Conservation (phyloP, 1,140 invertebrate species). For the Lordiphosa collinella region DNA sequence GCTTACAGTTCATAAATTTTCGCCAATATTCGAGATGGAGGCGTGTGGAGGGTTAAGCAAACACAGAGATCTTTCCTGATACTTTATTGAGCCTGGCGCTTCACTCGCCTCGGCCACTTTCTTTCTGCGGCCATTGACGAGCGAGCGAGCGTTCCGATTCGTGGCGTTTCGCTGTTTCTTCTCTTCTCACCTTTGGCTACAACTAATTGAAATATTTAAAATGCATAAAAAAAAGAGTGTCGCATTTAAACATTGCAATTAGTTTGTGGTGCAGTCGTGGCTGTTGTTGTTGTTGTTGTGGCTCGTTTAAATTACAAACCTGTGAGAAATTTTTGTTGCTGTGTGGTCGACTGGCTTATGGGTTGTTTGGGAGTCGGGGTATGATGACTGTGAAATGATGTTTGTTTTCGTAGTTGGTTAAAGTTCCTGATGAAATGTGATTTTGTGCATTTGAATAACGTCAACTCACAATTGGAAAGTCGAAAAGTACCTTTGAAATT, state of each 20-base stretch:
- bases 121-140: slow-evolving; percentile 30
- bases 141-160: slow-evolving; percentile 3
- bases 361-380: too few species aligned
- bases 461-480: too few species aligned
- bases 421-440: too few species aligned
- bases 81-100: slow-evolving; percentile 41
- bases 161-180: slow-evolving; percentile 3
- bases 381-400: too few species aligned
- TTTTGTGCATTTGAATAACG: too few species aligned
- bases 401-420: too few species aligned
- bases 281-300: slow-evolving; percentile 24
- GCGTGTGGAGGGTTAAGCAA: slow-evolving; percentile 35
- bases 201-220: slow-evolving; percentile 74
- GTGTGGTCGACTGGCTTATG: too few species aligned
- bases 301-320: slow-evolving; percentile 60
- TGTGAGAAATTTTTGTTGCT: slow-evolving; percentile 44
- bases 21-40: slow-evolving; percentile 51
- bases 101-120: slow-evolving; percentile 42
- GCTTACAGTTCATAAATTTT: slow-evolving; percentile 77
- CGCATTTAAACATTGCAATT: slow-evolving; percentile 69
- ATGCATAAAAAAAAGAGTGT: slow-evolving; percentile 54
- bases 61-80: slow-evolving; percentile 16
- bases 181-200: slow-evolving; percentile 8
- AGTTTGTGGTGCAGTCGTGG: slow-evolving; percentile 49
- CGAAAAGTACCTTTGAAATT: too few species aligned